phyloP scores from a whole-genome alignment of 1,140 invertebrate genomes.

The Zaprionus camerounensis region DNA sequence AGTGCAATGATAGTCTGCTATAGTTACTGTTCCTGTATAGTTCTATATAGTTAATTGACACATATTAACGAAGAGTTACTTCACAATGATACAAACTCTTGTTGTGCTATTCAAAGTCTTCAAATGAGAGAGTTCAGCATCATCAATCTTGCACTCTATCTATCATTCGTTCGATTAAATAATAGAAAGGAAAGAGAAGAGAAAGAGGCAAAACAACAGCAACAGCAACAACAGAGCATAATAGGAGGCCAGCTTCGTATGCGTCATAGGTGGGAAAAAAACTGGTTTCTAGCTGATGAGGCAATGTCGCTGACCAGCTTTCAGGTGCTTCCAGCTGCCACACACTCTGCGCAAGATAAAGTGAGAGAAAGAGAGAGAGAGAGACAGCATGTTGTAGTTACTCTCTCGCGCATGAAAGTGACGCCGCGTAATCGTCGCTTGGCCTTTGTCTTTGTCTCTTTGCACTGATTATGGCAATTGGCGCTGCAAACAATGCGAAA shows the following conservation, averaged over 20 bases:
- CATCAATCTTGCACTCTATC: conserved; percentile 5
- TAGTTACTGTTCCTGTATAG: not conserved
- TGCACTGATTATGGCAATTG: conserved; percentile 81
- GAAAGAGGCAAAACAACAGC: conserved; percentile 5
- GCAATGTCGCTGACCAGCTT: conserved; percentile 75
- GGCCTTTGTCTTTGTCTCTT: conserved; percentile 64
- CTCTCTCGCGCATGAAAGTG: conserved; percentile 49
- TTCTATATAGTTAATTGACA: not conserved
- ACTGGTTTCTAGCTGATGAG: conserved; percentile 73
- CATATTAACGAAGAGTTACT: not conserved
- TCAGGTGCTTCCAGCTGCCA: conserved; percentile 41
- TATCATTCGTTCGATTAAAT: conserved; percentile 33
- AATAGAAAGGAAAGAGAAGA: conserved; percentile 22
- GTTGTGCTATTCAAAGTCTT: not conserved
- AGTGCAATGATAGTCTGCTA: too few species aligned
- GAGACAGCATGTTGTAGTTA: not conserved
- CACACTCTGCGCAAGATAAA: not conserved
- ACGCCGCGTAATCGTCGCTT: conserved; percentile 47
- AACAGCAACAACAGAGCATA: not conserved
- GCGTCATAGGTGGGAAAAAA: conserved; percentile 68
- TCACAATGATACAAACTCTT: not conserved
- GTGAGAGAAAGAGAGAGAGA: not conserved
- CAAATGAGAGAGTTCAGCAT: conserved; percentile 7
- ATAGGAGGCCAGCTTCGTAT: conserved; percentile 33
- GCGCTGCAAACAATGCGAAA: conserved; percentile 69